Conservation (phyloP, 2,797 vertebrate genomes). For the Crax fasciolata region DNA sequence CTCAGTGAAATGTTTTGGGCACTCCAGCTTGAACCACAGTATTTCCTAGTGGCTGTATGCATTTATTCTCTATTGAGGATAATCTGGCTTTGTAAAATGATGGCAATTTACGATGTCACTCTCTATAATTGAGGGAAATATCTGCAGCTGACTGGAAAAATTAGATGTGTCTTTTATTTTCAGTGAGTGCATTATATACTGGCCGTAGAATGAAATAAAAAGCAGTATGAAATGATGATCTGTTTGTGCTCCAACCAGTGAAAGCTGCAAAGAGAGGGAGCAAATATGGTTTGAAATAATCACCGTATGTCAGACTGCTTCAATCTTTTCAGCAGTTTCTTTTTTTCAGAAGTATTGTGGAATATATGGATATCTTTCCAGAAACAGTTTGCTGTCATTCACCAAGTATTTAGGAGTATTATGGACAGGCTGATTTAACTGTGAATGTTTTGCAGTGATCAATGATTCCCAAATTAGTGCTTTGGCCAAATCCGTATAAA, state of each 20-base stretch:
- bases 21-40: rapidly evolving
- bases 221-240: not conserved
- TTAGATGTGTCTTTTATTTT: not conserved
- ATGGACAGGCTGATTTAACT: not conserved
- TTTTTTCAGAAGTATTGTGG: not conserved
- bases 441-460: not conserved
- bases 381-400: constrained; percentile 25
- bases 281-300: constrained; percentile 34
- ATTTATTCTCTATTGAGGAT: not conserved
- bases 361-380: not conserved
- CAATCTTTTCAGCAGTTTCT: constrained; percentile 5
- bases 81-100: not conserved
- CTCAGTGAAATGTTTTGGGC: rapidly evolving
- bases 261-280: not conserved
- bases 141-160: constrained; percentile 35
- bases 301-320: not conserved
- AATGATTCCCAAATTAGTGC: not conserved
- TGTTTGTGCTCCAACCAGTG: not conserved
- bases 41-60: not conserved
- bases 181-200: constrained; percentile 4
- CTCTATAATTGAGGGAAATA: not conserved
- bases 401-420: not conserved
- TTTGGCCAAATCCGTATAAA: not conserved
- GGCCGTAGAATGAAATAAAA: constrained; percentile 1
- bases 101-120: not conserved